Base-by-base conservation (phyloP, 2,797 vertebrate species). In the Hozukius guyotensis region DNA sequence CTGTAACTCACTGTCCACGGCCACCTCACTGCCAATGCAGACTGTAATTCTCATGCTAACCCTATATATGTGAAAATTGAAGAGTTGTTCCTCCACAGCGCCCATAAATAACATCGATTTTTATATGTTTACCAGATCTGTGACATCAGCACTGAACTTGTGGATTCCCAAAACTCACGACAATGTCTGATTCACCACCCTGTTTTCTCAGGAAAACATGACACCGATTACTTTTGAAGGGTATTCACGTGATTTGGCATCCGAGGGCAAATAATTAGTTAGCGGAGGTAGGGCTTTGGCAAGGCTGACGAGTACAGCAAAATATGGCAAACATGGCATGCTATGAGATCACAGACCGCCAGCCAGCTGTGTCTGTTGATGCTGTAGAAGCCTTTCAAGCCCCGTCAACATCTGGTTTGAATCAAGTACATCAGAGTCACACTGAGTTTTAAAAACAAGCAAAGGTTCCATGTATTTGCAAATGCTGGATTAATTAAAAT, bases 341-440 rank as follows among this genome's bases (percentile, higher is more conserved):
- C 64, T 72, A 84, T 89, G 91, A 93, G 92, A 89, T 94, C 90
- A 91, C 75, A 87, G 82, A 59, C 77, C 78, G 78, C 77, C 16
- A 55, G 84, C 91, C 92, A 90, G 93, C 91, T 91, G 88, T 77
- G 89, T 85, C 77, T 89, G 88, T 83, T 87, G 87, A 88, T 82
- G 81, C 75, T 78, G 72, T 22, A 52, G 85, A 87, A 80, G 69
- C 71, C 82, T 89, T 88, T 91, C 75, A 86, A 91, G 67, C 77
- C 73, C 29, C 53, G 63, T 75, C 70, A 73, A 79, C 94, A 94
- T 92, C 85, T 94, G 94, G 91, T 88, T 94, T 31, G 59, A 90
- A 89, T 94, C 77, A 84, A 75, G 69, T 53, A 77, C 80, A 87
- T 78, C 73, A 67, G 77, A 90, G 82, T 82, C 84, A 42, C 27